Evolutionary conservation across 2,113 vertebrate species (phyloP), one percentile per base, ranked within the genome.

Genomic region (Arvicanthis niloticus): DNA sequence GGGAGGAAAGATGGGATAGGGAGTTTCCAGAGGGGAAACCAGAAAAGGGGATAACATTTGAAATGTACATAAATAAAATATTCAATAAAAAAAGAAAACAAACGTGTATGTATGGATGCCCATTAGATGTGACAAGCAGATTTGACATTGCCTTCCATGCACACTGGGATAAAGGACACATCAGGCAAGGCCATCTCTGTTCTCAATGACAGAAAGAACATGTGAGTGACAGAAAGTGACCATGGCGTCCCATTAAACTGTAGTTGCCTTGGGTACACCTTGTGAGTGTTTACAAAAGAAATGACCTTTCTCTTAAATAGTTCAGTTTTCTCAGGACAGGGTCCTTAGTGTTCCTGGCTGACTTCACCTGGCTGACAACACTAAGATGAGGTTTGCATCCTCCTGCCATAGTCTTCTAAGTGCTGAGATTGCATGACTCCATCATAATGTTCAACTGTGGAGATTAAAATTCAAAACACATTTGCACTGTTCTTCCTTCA

Each of bases 61-160:
- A 51, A 51, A 51, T 51, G 51, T 51, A 51, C 11, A 51, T 51
- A 51, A 51, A 51, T 51, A 51, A 51, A 51, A 51, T 51, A 51
- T 51, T 51, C 2, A 51, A 51, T 51, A 11, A 51, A 51, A 51
- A 51, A 51, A 9, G 9, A 51, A 62, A 62, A 26, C 21, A 68
- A 65, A 85, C 72, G 22, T 68, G 1, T 51, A 22, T 56, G 31
- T n/a, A 45, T 13, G 19, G 31, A 75, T 31, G 12, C 40, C 60
- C 16, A 53, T 37, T 88, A 68, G 89, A 91, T 68, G 53, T 88
- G 76, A 60, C 34, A 80, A 84, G 34, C 13, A 96, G 91, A 77
- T 82, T 65, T 67, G 82, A 10, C 26, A 31, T 73, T 45, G 56
- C 9, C 1, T 1, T 5, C 7, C 9, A 22, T 45, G 51, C n/a